These are phyloP conservation scores for Trematocara zebra DNA, from an alignment of 2,113 vertebrate genomes.

Conservation along the genomic window DNA sequence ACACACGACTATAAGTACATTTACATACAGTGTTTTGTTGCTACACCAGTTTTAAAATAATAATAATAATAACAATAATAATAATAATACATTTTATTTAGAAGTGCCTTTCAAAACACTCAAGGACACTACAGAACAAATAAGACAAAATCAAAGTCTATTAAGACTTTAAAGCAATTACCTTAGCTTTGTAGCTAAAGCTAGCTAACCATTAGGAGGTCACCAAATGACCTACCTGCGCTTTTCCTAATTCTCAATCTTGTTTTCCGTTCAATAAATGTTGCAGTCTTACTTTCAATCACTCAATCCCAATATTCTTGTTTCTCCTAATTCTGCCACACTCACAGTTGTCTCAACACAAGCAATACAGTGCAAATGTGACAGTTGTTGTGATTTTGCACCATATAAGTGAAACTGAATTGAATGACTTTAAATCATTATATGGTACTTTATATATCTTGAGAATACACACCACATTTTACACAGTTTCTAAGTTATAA, in stretches of 20 bases:
- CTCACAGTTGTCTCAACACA: neutral
- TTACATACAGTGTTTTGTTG: neutral
- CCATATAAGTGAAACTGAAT: neutral
- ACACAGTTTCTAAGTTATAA: neutral
- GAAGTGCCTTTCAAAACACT: neutral
- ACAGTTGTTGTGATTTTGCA: neutral
- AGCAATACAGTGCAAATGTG: neutral
- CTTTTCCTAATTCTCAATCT: neutral
- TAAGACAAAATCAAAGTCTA: neutral
- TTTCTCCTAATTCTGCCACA: neutral
- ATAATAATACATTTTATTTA: neutral
- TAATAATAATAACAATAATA: neutral
- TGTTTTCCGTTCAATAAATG: neutral
- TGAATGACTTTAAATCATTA: neutral
- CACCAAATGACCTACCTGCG: neutral
- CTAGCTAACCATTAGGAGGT: neutral
- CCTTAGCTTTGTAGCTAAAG: neutral
- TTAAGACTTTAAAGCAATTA: neutral
- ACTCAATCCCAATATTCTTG: neutral
- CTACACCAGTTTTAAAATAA: accelerated
- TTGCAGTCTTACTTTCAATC: neutral
- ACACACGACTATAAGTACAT: neutral
- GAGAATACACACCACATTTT: neutral
- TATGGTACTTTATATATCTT: neutral
- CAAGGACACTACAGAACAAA: neutral